Evolutionary conservation across 2,797 vertebrate genomes (phyloP).

Genomic region (Enteromius mattozi): DNA sequence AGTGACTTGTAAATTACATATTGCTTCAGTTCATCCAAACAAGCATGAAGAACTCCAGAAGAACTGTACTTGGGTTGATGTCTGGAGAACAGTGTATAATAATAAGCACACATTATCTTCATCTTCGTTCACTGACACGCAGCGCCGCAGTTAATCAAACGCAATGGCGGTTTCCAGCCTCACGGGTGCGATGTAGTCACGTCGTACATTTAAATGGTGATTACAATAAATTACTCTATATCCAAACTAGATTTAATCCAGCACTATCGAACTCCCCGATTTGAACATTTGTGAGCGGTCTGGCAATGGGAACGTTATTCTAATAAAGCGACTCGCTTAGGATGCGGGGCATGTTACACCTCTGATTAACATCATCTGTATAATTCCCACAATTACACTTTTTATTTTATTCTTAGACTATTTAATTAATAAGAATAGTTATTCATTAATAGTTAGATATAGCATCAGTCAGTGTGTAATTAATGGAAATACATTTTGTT

Average conservation of each 20-base stretch:
- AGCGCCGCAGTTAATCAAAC: slow-evolving; percentile 14
- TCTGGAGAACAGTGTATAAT: background rate
- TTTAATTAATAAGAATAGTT: background rate
- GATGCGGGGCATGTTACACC: slow-evolving; percentile 75
- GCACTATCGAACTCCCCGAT: slow-evolving; percentile 71
- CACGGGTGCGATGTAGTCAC: slow-evolving; percentile 78
- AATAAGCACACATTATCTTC: background rate
- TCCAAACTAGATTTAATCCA: slow-evolving; percentile 78
- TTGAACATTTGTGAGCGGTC: slow-evolving; percentile 76
- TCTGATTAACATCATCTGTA: slow-evolving; percentile 71
- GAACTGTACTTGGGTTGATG: background rate
- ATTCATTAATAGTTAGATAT: background rate
- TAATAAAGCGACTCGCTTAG: slow-evolving; percentile 80
- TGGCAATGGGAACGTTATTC: slow-evolving; percentile 70
- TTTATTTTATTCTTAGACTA: background rate
- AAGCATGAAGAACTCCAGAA: background rate
- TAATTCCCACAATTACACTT: background rate
- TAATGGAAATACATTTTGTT: too few relatives aligned
- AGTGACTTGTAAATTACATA: background rate
- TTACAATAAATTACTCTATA: slow-evolving; percentile 77
- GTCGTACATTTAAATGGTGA: slow-evolving; percentile 70
- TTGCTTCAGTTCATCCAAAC: background rate
- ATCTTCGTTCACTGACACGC: background rate
- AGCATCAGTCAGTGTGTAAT: background rate
- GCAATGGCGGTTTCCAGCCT: slow-evolving; percentile 71